Base-by-base conservation (phyloP, 2,113 vertebrate species). In the Varanus komodoensis region DNA sequence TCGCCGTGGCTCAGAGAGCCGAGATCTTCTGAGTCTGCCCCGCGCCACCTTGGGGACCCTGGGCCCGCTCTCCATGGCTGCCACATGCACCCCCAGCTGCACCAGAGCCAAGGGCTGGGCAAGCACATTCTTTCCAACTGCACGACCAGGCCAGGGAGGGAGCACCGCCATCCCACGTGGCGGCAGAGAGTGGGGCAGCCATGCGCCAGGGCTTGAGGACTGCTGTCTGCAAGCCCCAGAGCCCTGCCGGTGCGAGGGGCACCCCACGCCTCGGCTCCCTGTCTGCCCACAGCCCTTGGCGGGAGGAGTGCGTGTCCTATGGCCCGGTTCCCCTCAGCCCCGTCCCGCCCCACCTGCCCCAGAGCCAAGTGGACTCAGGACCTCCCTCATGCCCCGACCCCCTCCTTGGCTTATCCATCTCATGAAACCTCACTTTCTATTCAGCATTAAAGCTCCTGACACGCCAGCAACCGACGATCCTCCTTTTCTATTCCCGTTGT, bases 401-500 rank as follows among this genome's bases (percentile, higher is more conserved):
- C 92, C 92, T 4, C 3, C 34, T 8, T 1, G 91, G 94, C 96
- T 92, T 95, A 3, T 50, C 94, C 88, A 77, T 91, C 94, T 94
- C 94, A 85, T 92, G 94, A 90, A 95, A 94, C 96, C 96, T 97
- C 96, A 97, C 96, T 97, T 97, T 96, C 52, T 97, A 96, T 90
- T 94, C 95, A 87, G 97, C 96, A 93, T 94, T 89, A 44, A 92
- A 9, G 71, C 96, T 94, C 92, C 95, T 14, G 71, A 95, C 6
- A 93, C 95, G 91, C 91, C 93, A 54, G 92, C 92, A 84, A 94
- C 1, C 87, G 94, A 89, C 79, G 74, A 91, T 92, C 91, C 94
- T 92, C 97, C 96, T 98, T 97, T 97, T 98, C 96, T 97, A 98
- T 87, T 95, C 95, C 95, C 2, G 0, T 82, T 97, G 97, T 97